A percentile compares a stretch with the other conserved stretches of the same genome.
phyloP scores from a whole-genome alignment of 1,140 invertebrate genomes.

The Solenopsis fugax region DNA sequence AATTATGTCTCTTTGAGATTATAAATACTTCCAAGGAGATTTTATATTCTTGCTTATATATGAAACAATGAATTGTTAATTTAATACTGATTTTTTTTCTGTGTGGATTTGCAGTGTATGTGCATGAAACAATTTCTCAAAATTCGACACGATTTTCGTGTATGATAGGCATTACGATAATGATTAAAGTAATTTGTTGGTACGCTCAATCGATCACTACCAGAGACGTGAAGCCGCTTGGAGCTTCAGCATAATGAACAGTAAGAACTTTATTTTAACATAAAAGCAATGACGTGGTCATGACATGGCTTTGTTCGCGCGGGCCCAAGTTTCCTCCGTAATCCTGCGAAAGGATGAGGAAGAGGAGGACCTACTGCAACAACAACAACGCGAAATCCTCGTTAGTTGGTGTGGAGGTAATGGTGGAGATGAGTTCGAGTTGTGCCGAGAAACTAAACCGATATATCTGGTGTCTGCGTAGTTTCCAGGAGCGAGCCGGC shows the following conservation, averaged over 20 bases:
- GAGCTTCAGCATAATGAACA: conserved; percentile 44
- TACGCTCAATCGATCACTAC: conserved; percentile 27
- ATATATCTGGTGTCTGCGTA: conserved; percentile 81
- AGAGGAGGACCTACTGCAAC: conserved; percentile 30
- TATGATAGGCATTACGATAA: not conserved
- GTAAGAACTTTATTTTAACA: conserved; percentile 56
- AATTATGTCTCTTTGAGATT: no score
- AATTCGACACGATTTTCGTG: conserved; percentile 4
- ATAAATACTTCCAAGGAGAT: no score
- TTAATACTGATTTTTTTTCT: no score
- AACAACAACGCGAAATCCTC: conserved; percentile 73
- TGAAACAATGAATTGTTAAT: no score
- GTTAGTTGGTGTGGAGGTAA: conserved; percentile 75
- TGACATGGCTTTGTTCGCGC: conserved; percentile 52
- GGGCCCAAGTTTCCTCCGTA: conserved; percentile 58
- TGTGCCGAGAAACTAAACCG: conserved; percentile 79
- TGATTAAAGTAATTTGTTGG: conserved; percentile 24
- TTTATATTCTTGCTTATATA: no score
- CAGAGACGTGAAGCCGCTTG: conserved; percentile 18
- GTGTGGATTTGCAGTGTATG: no score
- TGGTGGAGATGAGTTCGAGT: conserved; percentile 77
- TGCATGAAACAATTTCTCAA: not conserved
- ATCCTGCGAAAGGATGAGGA: conserved; percentile 41
- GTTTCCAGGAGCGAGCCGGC: conserved; percentile 69
- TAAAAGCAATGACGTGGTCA: conserved; percentile 58